Evolutionary conservation across 64 coral and sea anemone genomes (phyloP), one percentile per base, ranked within the genome.

Genomic region (Montipora foliosa): DNA sequence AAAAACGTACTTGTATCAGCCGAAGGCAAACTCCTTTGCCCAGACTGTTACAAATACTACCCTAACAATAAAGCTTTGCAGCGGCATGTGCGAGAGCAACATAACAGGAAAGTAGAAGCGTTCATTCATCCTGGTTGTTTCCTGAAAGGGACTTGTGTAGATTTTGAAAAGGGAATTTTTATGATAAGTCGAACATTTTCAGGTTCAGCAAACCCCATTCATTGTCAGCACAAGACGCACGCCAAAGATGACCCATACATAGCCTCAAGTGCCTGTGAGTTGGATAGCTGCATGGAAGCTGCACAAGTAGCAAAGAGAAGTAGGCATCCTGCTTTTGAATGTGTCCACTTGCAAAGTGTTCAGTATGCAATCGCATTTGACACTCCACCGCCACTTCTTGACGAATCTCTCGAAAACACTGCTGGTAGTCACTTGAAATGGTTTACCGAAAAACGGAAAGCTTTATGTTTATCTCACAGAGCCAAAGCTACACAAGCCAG

Each of bases 251-350:
- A 52, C 11, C 19, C 70, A 7, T 16, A 55, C 50, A 44, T 47
- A 53, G 50, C 75, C 1, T 51, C 44, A 1, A 88, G 47, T 3
- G 11, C 24, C 5, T 88, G 87, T 16, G 87, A 88, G 9, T 9
- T 88, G 2, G 70, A 75, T 29, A 49, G 55, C 11, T 88, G 70
- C 73, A 21, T 20, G 52, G 87, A 74, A 45, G 87, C 87, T 49
- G 71, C 87, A 15, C 44, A 50, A 88, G 71, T 75, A 53, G 67
- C 45, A 5, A 29, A 49, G 21, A 22, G 21, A 14, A 88, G 72
- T 76, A 50, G 87, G 20, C 71, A 88, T 59, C 87, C 87, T 75
- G 87, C 87, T 12, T 88, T 53, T 53, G 70, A 76, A 87, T 66
- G 87, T 19, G 52, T 76, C 87, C 75, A 57, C 6, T 57, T 57